Evolutionary conservation across 2,113 vertebrate species (phyloP), one percentile per base, ranked within the genome.

Genomic region (human (Homo sapiens)): DNA sequence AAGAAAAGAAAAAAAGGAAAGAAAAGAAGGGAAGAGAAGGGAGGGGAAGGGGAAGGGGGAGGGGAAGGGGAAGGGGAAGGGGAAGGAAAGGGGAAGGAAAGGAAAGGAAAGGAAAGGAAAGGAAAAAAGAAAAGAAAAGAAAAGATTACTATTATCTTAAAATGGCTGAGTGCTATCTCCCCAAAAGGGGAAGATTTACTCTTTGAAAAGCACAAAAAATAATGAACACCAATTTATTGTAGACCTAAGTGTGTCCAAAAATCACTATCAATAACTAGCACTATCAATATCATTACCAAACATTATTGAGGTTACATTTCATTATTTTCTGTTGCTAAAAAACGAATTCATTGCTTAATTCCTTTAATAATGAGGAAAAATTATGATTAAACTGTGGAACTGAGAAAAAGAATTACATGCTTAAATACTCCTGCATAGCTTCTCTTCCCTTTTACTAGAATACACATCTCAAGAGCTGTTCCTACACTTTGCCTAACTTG

Each of bases 111-210:
- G 38, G 38, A 38, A 59, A 59, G 22, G 57, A 59, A 25, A 30
- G 18, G 18, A 7, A 18, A 32, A 64, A 30, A 30, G 61, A 64
- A 64, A 30, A 64, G 27, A 64, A 64, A 23, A 59, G 57, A 59
- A 30, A 79, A 84, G 68, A 66, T 75, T 23, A 45, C n/a, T 17
- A 59, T 45, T 70, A 81, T 64, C 59, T 91, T 91, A 84, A 90
- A 91, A 88, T 43, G 45, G n/a, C 38, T 91, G 10, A 20, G 40
- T 68, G 8, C 17, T 59, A 50, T 20, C 45, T 88, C 27, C 20
- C 45, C 75, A 66, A n/a, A 92, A 94, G 94, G 72, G 68, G 50
- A 93, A 92, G 40, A 80, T n/a, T 85, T 50, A 59, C 43, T 70
- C 68, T 48, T 92, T 73, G 72, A 78, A 90, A 90, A n/a, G 55